Percentiles rank a stretch among this genome's conserved stretches.
These are phyloP conservation scores for Agrochola circellaris DNA, from an alignment of 2,888 invertebrate species.

Conservation along the genomic window DNA sequence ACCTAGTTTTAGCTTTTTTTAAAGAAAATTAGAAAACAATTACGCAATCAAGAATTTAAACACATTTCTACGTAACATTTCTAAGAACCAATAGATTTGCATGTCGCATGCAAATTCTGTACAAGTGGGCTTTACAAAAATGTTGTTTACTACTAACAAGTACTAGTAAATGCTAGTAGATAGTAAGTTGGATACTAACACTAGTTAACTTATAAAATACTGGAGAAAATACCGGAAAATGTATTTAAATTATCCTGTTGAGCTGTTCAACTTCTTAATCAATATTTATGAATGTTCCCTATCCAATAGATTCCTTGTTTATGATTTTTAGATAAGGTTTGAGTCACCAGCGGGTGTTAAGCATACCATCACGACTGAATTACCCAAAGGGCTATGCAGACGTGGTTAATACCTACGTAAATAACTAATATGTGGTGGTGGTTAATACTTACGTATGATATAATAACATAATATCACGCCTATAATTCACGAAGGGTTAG, in stretches of 20 bases:
- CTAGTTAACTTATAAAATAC: neutral
- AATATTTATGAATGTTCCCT: conserved; percentile 36
- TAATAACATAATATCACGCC: neutral
- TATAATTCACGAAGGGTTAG: fast-evolving
- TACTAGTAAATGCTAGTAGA: neutral
- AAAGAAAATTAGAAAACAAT: neutral
- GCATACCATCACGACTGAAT: no score
- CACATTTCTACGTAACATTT: conserved; percentile 15
- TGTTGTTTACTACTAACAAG: conserved; percentile 16
- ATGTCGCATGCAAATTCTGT: conserved; percentile 31
- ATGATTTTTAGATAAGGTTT: neutral
- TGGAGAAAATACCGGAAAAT: conserved; percentile 32
- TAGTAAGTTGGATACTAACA: neutral
- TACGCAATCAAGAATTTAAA: neutral
- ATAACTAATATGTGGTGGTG: no score
- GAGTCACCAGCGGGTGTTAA: neutral
- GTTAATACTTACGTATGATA: no score
- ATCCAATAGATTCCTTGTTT: conserved; percentile 1
- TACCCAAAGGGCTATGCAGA: neutral
- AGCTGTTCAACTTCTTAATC: conserved; percentile 10
- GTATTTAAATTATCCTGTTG: conserved; percentile 23
- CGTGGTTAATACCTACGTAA: no score
- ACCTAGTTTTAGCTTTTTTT: conserved; percentile 4
- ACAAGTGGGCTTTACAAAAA: conserved; percentile 28
- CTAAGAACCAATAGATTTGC: conserved; percentile 27